Conservation (phyloP, 2,113 vertebrate genomes). For the Balaenoptera acutorostrata region DNA sequence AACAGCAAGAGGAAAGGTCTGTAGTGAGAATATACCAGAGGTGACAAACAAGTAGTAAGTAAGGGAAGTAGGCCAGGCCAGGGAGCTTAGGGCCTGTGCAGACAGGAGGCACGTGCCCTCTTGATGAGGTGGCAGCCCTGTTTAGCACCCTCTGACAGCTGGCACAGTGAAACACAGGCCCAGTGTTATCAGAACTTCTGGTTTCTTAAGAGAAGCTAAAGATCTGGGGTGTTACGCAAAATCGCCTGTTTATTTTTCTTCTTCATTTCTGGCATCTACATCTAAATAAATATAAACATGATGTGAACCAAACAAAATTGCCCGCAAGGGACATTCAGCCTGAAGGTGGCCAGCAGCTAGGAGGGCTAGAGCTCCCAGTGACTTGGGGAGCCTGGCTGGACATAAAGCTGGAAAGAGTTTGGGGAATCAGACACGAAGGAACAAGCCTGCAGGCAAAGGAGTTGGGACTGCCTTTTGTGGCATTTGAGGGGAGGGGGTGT, state of each 20-base stretch:
- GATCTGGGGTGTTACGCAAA: not conserved
- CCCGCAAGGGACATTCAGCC: not conserved
- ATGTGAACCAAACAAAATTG: not conserved
- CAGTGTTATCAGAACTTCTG: not conserved
- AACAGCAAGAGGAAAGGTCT: not conserved
- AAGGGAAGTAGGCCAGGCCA: not conserved
- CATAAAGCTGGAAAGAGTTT: not conserved
- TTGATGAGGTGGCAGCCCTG: not conserved
- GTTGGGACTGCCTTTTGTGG: not conserved
- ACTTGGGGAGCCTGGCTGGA: not conserved
- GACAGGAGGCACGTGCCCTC: not conserved
- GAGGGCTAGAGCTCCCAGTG: not conserved
- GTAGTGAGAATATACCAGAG: not conserved
- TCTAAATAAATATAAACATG: not conserved
- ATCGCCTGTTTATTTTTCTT: not conserved
- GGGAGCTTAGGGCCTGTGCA: not conserved
- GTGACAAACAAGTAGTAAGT: not conserved
- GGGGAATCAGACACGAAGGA: not conserved
- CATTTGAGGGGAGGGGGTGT: not conserved
- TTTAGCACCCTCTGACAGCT: not conserved
- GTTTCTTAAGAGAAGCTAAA: conserved; percentile 7
- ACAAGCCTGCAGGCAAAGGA: not conserved
- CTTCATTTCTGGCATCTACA: not conserved
- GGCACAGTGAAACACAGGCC: not conserved
- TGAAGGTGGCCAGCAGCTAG: not conserved